Evolutionary conservation across 53 echinoderm and acorn worm species (phyloP), one percentile per base, ranked within the genome.

Genomic region (Crossaster papposus): DNA sequence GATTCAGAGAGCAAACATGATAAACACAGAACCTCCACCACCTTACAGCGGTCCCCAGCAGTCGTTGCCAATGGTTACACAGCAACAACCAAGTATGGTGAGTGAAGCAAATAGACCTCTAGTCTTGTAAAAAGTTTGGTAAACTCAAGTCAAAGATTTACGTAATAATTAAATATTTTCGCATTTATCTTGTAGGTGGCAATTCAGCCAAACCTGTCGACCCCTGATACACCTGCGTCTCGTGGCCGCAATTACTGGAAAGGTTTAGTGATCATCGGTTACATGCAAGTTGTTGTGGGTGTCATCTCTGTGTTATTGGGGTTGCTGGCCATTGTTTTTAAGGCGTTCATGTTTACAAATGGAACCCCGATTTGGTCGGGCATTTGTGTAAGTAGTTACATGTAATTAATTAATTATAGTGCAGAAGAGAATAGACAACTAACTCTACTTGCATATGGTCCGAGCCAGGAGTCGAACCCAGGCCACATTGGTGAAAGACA

Each of bases 281-380:
- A 64, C 26, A 10, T 65, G 65, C 82, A 82, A 1, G 11, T 82
- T 5, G 36, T 82, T 26, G 36, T 82, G 22, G 82, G 65, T 11
- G 2, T 65, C 64, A 8, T 65, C 26, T 63, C 65, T 34, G 82
- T 82, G 34, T 2, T 82, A 38, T 37, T 82, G 10, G 82, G 82
- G 10, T 37, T 82, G 10, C 34, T 82, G 14, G 36, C 64, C 82
- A 36, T 65, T 13, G 50, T 64, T 14, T 36, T 38, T 3, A 68
- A 44, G 38, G 2, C 36, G 17, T 23, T n/a, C n/a, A 14, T 82
- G 33, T 82, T 36, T 38, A 10, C 12, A 22, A 23, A 65, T 15
- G 64, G 82, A 10, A 24, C 14, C 35, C 37, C 65, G 30, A 82
- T 82, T 33, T 82, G 82, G 82, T 22, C 54, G 20, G 82, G 82